Evolutionary conservation across 2,888 invertebrate species (phyloP).

Genomic region (Zygothrica quintamaculata): DNA sequence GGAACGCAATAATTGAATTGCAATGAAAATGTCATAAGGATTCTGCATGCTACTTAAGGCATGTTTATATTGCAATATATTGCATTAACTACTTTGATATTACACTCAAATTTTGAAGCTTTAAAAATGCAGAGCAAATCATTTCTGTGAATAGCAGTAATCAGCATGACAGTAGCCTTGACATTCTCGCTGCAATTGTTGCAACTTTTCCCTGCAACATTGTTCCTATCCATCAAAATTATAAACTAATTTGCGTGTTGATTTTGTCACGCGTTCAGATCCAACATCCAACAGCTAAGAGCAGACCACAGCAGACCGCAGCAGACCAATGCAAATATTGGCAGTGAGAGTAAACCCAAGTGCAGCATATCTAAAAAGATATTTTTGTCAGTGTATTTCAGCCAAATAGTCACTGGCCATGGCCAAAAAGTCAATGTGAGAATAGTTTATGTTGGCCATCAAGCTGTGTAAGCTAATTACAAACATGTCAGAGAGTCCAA

Average conservation of each 20-base stretch:
- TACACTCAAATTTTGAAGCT: too few relatives aligned
- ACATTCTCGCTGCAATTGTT: conserved; percentile 24
- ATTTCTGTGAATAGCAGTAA: too few relatives aligned
- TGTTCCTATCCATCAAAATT: conserved; percentile 36
- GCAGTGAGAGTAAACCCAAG: conserved; percentile 6
- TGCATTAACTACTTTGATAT: too few relatives aligned
- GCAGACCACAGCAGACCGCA: too few relatives aligned
- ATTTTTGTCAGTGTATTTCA: conserved; percentile 36
- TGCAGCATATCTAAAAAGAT: conserved; percentile 15
- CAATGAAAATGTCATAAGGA: conserved; percentile 18
- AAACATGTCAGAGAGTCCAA: conserved; percentile 62
- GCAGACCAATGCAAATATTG: conserved; percentile 24
- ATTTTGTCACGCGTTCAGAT: conserved; percentile 43
- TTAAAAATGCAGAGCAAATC: too few relatives aligned
- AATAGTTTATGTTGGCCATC: conserved; percentile 20
- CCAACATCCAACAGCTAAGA: conserved; percentile 12
- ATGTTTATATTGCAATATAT: too few relatives aligned
- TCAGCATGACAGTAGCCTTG: too few relatives aligned
- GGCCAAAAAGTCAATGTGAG: conserved; percentile 37
- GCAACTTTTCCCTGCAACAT: neutral
- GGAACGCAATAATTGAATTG: conserved; percentile 14
- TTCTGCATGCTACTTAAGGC: too few relatives aligned
- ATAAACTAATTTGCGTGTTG: conserved; percentile 61
- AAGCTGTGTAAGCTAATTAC: conserved; percentile 67
- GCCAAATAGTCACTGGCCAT: conserved; percentile 18